These are phyloP conservation scores for Sphaerodactylus townsendi DNA, from an alignment of 2,113 vertebrate genomes.

Conservation along the genomic window DNA sequence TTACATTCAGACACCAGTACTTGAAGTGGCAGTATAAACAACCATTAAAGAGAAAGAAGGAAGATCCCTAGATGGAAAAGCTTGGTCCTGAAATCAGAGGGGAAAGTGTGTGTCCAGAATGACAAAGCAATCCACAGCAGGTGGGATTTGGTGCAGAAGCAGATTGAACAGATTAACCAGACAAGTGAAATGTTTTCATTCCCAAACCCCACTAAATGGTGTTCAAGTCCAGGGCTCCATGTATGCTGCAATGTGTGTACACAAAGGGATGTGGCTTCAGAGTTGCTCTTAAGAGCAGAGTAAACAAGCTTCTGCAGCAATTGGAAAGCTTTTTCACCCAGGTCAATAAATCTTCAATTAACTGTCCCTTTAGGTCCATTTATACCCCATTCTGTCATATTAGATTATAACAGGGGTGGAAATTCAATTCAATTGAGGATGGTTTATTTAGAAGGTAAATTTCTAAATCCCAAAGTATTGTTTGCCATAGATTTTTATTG, in stretches of 20 bases:
- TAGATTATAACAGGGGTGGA: not conserved
- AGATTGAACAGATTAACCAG: not conserved
- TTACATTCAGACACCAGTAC: not conserved
- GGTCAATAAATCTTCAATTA: slow-evolving; percentile 27
- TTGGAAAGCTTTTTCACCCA: slow-evolving; percentile 25
- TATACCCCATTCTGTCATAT: not conserved
- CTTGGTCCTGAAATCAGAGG: not conserved
- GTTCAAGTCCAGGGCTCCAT: too few species aligned
- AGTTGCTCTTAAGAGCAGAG: slow-evolving; percentile 7
- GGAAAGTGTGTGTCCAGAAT: not conserved
- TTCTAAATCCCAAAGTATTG: slow-evolving; percentile 1
- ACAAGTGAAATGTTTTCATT: not conserved
- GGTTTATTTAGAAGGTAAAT: not conserved
- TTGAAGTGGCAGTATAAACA: not conserved
- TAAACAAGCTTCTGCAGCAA: slow-evolving; percentile 32
- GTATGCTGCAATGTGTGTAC: too few species aligned
- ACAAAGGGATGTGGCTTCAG: too few species aligned
- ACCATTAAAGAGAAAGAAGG: not conserved
- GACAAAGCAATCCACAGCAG: not conserved
- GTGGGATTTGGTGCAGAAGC: not conserved
- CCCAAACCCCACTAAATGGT: not conserved
- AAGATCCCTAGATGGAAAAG: not conserved
- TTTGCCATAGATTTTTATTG: not conserved
- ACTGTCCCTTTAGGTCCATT: slow-evolving; percentile 16
- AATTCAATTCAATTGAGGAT: not conserved